Evolutionary conservation across 2,888 invertebrate species (phyloP).

Genomic region (Hirtodrosophila histrioides): DNA sequence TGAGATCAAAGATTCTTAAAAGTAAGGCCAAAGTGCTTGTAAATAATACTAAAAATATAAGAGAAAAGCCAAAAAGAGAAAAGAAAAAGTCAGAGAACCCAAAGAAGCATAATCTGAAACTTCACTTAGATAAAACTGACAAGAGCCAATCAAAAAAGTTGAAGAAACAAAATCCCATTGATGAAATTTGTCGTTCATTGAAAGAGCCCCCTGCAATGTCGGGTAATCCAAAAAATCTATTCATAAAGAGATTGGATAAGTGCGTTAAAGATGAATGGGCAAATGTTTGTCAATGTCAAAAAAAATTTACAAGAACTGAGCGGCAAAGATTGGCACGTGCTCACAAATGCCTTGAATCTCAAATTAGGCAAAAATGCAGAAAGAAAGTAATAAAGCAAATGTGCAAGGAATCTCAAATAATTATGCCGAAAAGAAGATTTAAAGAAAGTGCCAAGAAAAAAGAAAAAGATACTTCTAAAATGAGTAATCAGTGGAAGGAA

Average conservation of each 20-base stretch:
- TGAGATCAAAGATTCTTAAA: no score
- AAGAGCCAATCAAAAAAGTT: not conserved
- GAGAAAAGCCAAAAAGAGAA: no score
- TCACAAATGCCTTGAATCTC: constrained; percentile 5
- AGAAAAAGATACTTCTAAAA: not conserved
- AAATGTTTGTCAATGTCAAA: constrained; percentile 1
- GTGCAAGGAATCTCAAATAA: not conserved
- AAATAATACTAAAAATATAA: no score
- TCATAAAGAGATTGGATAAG: constrained; percentile 13
- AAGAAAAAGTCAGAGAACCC: not conserved
- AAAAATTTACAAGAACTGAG: constrained; percentile 11
- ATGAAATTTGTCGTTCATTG: constrained; percentile 3
- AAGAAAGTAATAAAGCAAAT: constrained; percentile 17
- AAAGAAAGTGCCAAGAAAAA: no score
- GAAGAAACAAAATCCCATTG: not conserved
- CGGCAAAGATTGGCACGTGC: not conserved
- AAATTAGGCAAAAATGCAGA: constrained; percentile 18
- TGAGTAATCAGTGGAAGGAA: no score
- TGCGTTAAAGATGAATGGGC: constrained; percentile 33
- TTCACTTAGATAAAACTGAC: no score
- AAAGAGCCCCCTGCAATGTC: not conserved
- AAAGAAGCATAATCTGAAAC: not conserved
- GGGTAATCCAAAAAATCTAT: not conserved
- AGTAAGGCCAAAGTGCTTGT: no score
- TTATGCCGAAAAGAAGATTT: not conserved